Evolutionary conservation across 2,797 vertebrate species (phyloP).

Genomic region (Hippocampus kuda): DNA sequence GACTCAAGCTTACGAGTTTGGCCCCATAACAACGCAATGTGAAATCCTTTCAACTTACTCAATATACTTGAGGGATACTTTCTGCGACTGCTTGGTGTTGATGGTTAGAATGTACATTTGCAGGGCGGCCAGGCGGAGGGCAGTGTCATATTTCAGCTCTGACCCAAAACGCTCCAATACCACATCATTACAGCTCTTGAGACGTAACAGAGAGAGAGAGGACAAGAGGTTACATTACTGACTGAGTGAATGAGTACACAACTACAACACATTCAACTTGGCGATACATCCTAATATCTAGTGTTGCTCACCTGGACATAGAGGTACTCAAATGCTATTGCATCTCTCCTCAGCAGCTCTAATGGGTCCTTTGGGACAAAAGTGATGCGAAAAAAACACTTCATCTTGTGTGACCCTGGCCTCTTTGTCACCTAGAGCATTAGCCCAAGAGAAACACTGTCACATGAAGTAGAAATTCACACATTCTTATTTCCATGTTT

Average conservation of each 20-base stretch:
- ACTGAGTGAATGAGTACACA: neutral
- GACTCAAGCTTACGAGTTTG: neutral
- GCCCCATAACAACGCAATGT: constrained; percentile 1
- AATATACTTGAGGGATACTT: constrained; percentile 97
- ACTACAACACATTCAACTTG: neutral
- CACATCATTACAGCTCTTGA: constrained; percentile 95
- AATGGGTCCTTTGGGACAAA: constrained; percentile 98
- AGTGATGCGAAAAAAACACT: constrained; percentile 95
- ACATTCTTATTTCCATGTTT: neutral
- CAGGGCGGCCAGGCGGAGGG: constrained; percentile 85
- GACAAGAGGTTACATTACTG: constrained; percentile 20
- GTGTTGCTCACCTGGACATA: constrained; percentile 85
- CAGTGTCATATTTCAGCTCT: constrained; percentile 94
- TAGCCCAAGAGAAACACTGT: constrained; percentile 17
- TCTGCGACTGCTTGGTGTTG: constrained; percentile 94
- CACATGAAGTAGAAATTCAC: neutral
- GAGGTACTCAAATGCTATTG: constrained; percentile 95
- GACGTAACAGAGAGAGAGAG: constrained; percentile 50
- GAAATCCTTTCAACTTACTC: constrained; percentile 77
- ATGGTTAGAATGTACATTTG: constrained; percentile 98
- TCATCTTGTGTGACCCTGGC: constrained; percentile 94
- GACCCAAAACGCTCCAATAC: constrained; percentile 94
- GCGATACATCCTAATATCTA: neutral
- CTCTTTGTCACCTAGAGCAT: constrained; percentile 86
- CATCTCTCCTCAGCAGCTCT: constrained; percentile 89